phyloP scores from a whole-genome alignment of 2,113 vertebrate genomes.

The Mandrillus leucophaeus region DNA sequence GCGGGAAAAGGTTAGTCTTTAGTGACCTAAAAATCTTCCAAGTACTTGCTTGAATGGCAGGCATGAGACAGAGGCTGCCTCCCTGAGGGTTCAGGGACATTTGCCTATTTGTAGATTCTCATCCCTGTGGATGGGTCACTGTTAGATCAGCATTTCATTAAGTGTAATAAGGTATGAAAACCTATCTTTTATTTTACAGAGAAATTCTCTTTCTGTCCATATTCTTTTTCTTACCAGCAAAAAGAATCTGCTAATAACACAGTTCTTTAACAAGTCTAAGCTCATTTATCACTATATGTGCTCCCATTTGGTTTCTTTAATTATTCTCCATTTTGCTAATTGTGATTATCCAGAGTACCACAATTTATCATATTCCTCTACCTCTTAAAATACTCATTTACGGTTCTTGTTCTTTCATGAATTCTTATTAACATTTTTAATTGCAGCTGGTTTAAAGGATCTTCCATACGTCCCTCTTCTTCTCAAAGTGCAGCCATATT shows the following conservation, averaged over 20 bases:
- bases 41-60: constrained; percentile 18
- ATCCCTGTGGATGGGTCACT: neutral
- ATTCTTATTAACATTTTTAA: constrained; percentile 69
- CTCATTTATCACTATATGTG: constrained; percentile 58
- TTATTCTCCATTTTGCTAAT: constrained; percentile 71
- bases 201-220: neutral
- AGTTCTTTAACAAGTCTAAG: constrained; percentile 51
- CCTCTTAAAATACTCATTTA: constrained; percentile 66
- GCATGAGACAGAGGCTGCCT: neutral
- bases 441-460: constrained; percentile 22
- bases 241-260: constrained; percentile 28
- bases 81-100: neutral
- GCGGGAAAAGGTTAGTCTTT: neutral
- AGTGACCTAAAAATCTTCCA: constrained; percentile 10
- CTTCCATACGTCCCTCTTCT: neutral
- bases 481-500: constrained; percentile 21
- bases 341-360: constrained; percentile 51
- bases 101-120: constrained; percentile 22
- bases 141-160: neutral
- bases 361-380: constrained; percentile 65
- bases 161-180: neutral
- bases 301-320: constrained; percentile 66
- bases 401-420: constrained; percentile 56
- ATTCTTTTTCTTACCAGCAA: neutral
- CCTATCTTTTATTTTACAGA: neutral